Evolutionary conservation across 1,140 invertebrate genomes (phyloP).

Genomic region (Aricia agestis): DNA sequence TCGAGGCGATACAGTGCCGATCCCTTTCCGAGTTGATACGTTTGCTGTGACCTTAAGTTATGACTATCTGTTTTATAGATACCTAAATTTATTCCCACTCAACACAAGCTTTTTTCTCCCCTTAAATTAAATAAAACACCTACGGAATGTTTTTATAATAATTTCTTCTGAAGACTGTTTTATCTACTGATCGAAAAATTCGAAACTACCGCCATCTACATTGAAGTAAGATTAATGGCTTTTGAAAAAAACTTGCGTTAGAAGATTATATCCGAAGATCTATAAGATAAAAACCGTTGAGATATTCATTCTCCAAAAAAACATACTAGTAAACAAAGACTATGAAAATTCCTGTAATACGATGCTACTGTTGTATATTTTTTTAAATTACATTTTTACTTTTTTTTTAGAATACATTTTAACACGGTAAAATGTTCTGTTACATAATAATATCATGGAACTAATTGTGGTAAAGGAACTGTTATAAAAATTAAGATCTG

Average conservation of each 20-base stretch:
- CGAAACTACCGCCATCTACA: background rate
- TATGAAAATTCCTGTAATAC: slow-evolving; percentile 1
- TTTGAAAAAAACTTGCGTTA: background rate
- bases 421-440: background rate
- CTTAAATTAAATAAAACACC: background rate
- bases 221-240: background rate
- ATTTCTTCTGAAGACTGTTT: background rate
- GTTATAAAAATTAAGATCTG: background rate
- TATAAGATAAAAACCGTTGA: background rate
- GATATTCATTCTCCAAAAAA: slow-evolving; percentile 9
- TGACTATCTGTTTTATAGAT: background rate
- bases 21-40: too few relatives aligned
- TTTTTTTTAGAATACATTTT: background rate
- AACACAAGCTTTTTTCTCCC: background rate
- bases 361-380: background rate
- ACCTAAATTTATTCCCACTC: background rate
- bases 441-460: too few relatives aligned
- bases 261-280: background rate
- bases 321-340: background rate
- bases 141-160: background rate
- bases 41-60: too few relatives aligned
- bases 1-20: too few relatives aligned
- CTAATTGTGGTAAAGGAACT: background rate
- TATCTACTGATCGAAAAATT: background rate
- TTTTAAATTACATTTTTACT: background rate